phyloP scores from a whole-genome alignment of 2,797 vertebrate genomes.

The Esox masquinongy region DNA sequence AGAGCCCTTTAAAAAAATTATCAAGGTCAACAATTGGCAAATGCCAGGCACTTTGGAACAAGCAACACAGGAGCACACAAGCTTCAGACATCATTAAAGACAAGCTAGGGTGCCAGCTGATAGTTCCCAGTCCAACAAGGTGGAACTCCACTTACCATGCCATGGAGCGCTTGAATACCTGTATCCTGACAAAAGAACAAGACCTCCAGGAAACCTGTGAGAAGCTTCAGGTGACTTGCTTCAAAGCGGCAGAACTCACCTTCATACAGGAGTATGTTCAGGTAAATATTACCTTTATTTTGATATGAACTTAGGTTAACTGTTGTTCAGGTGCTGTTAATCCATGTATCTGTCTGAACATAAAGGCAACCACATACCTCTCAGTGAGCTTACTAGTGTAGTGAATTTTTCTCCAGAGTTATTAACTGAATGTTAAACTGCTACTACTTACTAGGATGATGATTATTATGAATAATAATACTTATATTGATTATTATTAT shows the following conservation, averaged over 20 bases:
- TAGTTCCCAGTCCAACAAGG: constrained; percentile 18
- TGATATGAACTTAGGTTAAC: not conserved
- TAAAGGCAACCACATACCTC: constrained; percentile 10
- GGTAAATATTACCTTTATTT: constrained; percentile 8
- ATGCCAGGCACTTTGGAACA: constrained; percentile 33
- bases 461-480: too few species aligned
- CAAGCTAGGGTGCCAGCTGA: constrained; percentile 22
- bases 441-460: too few species aligned
- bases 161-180: constrained; percentile 23
- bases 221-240: constrained; percentile 13
- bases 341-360: constrained; percentile 18
- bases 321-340: not conserved
- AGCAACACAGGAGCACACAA: constrained; percentile 31
- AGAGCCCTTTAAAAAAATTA: constrained; percentile 28
- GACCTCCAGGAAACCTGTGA: constrained; percentile 29
- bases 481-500: too few species aligned
- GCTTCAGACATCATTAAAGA: constrained; percentile 22
- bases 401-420: not conserved
- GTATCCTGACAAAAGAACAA: constrained; percentile 28
- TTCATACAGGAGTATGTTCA: constrained; percentile 21
- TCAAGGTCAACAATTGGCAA: constrained; percentile 28
- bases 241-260: constrained; percentile 13
- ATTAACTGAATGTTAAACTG: not conserved
- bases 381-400: too few species aligned
- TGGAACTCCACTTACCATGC: constrained; percentile 36